phyloP scores from a whole-genome alignment of 2,888 invertebrate species.

The Aplocera efformata region DNA sequence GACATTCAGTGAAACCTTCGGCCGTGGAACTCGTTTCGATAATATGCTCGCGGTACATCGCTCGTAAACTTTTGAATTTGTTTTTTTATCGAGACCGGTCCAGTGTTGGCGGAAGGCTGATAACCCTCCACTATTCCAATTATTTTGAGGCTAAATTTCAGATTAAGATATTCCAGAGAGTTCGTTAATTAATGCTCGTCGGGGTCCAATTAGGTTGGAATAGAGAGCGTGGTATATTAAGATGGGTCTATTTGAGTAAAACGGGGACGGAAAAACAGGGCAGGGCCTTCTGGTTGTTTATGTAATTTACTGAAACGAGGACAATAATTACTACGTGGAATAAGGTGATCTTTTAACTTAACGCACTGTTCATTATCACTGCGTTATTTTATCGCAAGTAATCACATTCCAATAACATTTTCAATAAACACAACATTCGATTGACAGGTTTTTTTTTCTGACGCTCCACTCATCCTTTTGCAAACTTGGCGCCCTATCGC shows the following conservation, averaged over 20 bases:
- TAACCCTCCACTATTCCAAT: slow-evolving; percentile 38
- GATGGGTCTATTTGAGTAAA: slow-evolving; percentile 9
- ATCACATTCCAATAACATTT: too few relatives aligned
- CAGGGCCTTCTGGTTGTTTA: slow-evolving; percentile 1
- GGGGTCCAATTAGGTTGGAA: slow-evolving; percentile 25
- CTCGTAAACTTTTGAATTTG: slow-evolving; percentile 43
- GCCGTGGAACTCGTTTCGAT: slow-evolving; percentile 34
- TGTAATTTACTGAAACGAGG: slow-evolving; percentile 11
- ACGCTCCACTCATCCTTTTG: slow-evolving; percentile 48
- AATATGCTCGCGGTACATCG: slow-evolving; percentile 36
- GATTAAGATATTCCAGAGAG: slow-evolving; percentile 30
- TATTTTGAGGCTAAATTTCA: slow-evolving; percentile 32
- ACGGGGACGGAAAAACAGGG: slow-evolving; percentile 10
- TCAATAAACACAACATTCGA: too few relatives aligned
- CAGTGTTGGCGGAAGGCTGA: slow-evolving; percentile 30
- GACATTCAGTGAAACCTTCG: slow-evolving; percentile 40
- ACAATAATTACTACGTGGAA: slow-evolving; percentile 1
- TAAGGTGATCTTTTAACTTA: slow-evolving; percentile 23
- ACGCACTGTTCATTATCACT: too few relatives aligned
- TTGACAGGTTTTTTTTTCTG: slow-evolving; percentile 44
- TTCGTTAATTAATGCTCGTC: slow-evolving; percentile 28
- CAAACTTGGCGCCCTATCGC: slow-evolving; percentile 69
- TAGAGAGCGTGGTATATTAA: slow-evolving; percentile 21
- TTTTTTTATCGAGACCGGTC: slow-evolving; percentile 41
- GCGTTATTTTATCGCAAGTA: too few relatives aligned